Evolutionary conservation across 2,888 invertebrate species (phyloP).

Genomic region (Tethea ocularis): DNA sequence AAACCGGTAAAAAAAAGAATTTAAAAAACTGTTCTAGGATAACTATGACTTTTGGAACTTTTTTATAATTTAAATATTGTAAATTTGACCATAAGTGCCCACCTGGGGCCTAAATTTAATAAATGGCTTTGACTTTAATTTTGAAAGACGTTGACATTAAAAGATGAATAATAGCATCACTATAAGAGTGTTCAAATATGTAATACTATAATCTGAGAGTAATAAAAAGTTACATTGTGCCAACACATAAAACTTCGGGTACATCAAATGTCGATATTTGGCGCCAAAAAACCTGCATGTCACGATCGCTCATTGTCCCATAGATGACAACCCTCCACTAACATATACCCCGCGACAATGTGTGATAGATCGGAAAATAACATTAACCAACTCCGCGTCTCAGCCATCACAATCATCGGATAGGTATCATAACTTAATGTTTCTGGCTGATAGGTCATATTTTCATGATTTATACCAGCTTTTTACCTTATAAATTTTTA

Average conservation of each 20-base stretch:
- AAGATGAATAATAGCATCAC: no score
- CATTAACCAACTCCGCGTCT: slow-evolving; percentile 42
- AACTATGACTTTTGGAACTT: no score
- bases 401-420: no score
- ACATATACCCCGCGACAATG: slow-evolving; percentile 31
- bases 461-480: slow-evolving; percentile 2
- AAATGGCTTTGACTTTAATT: no score
- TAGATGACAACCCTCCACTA: slow-evolving; percentile 19
- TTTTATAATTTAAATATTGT: no score
- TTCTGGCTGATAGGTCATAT: slow-evolving; percentile 2
- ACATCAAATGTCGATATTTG: slow-evolving; percentile 17
- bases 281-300: slow-evolving; percentile 48
- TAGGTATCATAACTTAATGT: background rate
- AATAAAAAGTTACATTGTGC: background rate
- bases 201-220: background rate
- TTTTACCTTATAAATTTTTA: no score
- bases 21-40: no score
- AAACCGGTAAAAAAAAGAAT: no score
- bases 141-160: no score
- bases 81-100: no score
- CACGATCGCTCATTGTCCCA: slow-evolving; percentile 40
- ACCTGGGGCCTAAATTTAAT: no score
- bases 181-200: background rate
- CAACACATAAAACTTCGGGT: slow-evolving; percentile 2
- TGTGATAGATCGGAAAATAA: slow-evolving; percentile 63